These are phyloP conservation scores for Piprites chloris DNA, from an alignment of 2,113 vertebrate species.

Conservation along the genomic window DNA sequence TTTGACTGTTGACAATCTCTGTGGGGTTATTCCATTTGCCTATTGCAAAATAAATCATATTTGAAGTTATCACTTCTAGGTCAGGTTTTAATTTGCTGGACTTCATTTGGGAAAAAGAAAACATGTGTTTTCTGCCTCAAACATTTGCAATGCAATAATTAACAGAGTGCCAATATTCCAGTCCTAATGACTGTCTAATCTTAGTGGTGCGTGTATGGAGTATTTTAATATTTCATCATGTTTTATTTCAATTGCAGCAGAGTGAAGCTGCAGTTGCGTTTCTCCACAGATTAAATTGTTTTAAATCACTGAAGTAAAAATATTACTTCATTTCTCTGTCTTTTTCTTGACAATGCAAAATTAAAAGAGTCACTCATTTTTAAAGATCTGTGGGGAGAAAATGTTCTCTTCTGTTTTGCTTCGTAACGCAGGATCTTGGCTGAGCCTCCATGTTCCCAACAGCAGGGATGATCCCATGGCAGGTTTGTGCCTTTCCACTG, in stretches of 20 bases:
- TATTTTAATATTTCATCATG: slow-evolving; percentile 57
- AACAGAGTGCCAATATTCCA: slow-evolving; percentile 47
- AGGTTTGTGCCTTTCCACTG: background rate
- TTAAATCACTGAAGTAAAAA: slow-evolving; percentile 67
- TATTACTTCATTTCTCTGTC: slow-evolving; percentile 56
- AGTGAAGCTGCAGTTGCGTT: slow-evolving; percentile 4
- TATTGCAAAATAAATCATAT: slow-evolving; percentile 39
- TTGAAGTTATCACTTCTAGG: slow-evolving; percentile 43
- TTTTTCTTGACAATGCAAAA: slow-evolving; percentile 61
- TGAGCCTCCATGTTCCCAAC: accelerated
- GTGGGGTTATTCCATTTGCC: slow-evolving; percentile 23
- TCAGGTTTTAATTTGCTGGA: slow-evolving; percentile 61
- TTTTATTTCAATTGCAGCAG: slow-evolving; percentile 31
- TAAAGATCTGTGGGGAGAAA: slow-evolving; percentile 53
- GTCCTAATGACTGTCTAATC: slow-evolving; percentile 44
- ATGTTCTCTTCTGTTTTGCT: background rate
- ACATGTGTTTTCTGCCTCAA: slow-evolving; percentile 11
- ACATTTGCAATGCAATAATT: slow-evolving; percentile 43
- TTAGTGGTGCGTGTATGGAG: slow-evolving; percentile 25
- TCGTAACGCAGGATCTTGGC: accelerated
- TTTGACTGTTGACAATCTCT: slow-evolving; percentile 51
- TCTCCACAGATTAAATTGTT: slow-evolving; percentile 53
- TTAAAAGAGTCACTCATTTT: slow-evolving; percentile 68
- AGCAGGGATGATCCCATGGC: background rate
- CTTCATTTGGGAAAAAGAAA: slow-evolving; percentile 32